Evolutionary conservation across 1,140 invertebrate species (phyloP).

Genomic region (Drosophila subpulchrella): DNA sequence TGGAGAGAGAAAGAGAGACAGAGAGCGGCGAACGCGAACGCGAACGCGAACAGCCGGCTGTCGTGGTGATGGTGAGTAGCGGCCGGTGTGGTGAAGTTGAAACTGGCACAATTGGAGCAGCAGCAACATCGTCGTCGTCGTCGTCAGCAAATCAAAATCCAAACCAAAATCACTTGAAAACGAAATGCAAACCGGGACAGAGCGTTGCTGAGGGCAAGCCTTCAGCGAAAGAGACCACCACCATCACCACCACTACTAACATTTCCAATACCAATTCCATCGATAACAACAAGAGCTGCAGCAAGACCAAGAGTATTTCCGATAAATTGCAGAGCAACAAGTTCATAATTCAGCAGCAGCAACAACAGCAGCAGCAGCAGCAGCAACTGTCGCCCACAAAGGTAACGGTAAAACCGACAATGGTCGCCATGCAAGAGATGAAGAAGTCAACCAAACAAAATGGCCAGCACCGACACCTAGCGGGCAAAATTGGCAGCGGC

Average conservation of each 20-base stretch:
- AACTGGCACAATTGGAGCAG: slow-evolving; percentile 78
- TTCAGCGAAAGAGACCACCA: slow-evolving; percentile 20
- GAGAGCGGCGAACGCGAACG: slow-evolving; percentile 39
- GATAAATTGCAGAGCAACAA: slow-evolving; percentile 82
- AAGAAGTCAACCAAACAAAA: slow-evolving; percentile 78
- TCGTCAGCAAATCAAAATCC: slow-evolving; percentile 67
- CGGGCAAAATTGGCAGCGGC: slow-evolving; percentile 43
- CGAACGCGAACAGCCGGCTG: slow-evolving; percentile 34
- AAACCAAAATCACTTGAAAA: slow-evolving; percentile 61
- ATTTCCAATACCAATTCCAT: not conserved
- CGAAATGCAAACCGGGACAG: slow-evolving; percentile 80
- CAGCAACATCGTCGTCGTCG: slow-evolving; percentile 43
- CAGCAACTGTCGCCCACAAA: slow-evolving; percentile 73
- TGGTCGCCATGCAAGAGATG: slow-evolving; percentile 84
- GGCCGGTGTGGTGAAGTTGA: slow-evolving; percentile 69
- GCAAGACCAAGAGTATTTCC: slow-evolving; percentile 71
- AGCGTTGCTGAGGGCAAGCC: slow-evolving; percentile 63
- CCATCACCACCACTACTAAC: too few species aligned
- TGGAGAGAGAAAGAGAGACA: slow-evolving; percentile 48
- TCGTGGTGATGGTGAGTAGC: slow-evolving; percentile 31
- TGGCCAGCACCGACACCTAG: slow-evolving; percentile 73
- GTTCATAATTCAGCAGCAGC: slow-evolving; percentile 75
- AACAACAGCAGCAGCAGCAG: slow-evolving; percentile 43
- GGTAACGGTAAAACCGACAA: slow-evolving; percentile 81
- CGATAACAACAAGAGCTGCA: slow-evolving; percentile 49